Evolutionary conservation across 1,140 invertebrate genomes (phyloP).

Genomic region (Agrypnia vestita): DNA sequence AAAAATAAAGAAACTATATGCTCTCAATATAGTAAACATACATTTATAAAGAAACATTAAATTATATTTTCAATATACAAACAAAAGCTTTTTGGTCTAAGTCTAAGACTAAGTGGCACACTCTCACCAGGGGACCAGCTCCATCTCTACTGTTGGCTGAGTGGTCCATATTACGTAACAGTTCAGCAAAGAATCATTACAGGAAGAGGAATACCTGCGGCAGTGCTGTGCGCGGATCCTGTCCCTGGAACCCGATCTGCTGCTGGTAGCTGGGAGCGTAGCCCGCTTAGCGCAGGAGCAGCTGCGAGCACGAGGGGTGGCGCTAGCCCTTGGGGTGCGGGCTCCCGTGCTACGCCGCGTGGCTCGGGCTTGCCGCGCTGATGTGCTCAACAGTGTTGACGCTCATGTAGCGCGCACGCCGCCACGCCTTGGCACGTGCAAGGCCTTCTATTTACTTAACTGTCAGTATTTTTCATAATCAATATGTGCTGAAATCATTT

Average conservation of each 20-base stretch:
- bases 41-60: too few relatives aligned
- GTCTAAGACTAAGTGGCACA: too few relatives aligned
- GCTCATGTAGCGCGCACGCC: slow-evolving; percentile 80
- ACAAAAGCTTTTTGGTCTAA: too few relatives aligned
- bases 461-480: slow-evolving; percentile 63
- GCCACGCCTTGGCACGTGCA: slow-evolving; percentile 89
- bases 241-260: slow-evolving; percentile 87
- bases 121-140: too few relatives aligned
- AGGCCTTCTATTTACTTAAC: slow-evolving; percentile 87
- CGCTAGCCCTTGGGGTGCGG: slow-evolving; percentile 92
- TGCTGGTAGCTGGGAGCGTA: slow-evolving; percentile 92
- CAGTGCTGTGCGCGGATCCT: slow-evolving; percentile 92
- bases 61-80: too few relatives aligned
- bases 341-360: slow-evolving; percentile 87
- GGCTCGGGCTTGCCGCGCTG: slow-evolving; percentile 87
- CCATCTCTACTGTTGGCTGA: too few relatives aligned
- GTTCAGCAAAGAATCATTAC: slow-evolving; percentile 40
- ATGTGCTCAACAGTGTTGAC: slow-evolving; percentile 93
- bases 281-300: slow-evolving; percentile 92
- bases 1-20: too few relatives aligned
- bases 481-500: neutral
- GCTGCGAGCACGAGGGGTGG: slow-evolving; percentile 83
- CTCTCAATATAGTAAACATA: too few relatives aligned
- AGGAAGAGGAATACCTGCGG: slow-evolving; percentile 92
- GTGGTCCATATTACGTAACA: too few relatives aligned